Evolutionary conservation across 2,797 vertebrate genomes (phyloP).

Genomic region (Dipus sagitta): DNA sequence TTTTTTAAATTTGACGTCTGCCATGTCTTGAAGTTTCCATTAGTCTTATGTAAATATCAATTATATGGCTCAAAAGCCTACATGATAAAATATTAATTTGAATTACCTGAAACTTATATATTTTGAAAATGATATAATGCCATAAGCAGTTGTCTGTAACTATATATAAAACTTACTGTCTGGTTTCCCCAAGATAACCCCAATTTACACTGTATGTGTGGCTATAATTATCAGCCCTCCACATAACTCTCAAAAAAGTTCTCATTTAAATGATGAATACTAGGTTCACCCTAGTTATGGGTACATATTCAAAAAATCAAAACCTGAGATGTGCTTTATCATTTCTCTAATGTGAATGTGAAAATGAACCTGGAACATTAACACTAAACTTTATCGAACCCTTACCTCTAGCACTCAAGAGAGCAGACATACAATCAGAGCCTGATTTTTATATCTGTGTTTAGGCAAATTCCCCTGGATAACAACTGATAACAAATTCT

Average conservation of each 20-base stretch:
- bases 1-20: constrained; percentile 30
- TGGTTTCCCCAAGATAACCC: not conserved
- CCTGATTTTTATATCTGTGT: constrained; percentile 85
- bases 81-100: constrained; percentile 10
- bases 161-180: constrained; percentile 19
- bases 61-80: constrained; percentile 4
- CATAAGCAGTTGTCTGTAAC: constrained; percentile 10
- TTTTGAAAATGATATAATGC: constrained; percentile 45
- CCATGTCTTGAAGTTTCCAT: constrained; percentile 41
- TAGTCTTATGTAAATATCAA: constrained; percentile 38
- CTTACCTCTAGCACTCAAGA: constrained; percentile 74
- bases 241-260: constrained; percentile 7
- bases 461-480: constrained; percentile 85
- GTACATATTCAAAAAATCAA: constrained; percentile 3
- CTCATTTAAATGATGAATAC: constrained; percentile 50
- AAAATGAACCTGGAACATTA: constrained; percentile 66
- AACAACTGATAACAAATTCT: constrained; percentile 86
- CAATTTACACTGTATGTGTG: not conserved
- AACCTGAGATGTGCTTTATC: constrained; percentile 30
- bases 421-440: constrained; percentile 76
- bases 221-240: not conserved
- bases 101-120: constrained; percentile 11
- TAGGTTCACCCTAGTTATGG: not conserved
- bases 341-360: constrained; percentile 66
- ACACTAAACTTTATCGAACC: constrained; percentile 59